These are phyloP conservation scores for Diarsia brunnea DNA, from an alignment of 2,888 invertebrate genomes.

Conservation along the genomic window DNA sequence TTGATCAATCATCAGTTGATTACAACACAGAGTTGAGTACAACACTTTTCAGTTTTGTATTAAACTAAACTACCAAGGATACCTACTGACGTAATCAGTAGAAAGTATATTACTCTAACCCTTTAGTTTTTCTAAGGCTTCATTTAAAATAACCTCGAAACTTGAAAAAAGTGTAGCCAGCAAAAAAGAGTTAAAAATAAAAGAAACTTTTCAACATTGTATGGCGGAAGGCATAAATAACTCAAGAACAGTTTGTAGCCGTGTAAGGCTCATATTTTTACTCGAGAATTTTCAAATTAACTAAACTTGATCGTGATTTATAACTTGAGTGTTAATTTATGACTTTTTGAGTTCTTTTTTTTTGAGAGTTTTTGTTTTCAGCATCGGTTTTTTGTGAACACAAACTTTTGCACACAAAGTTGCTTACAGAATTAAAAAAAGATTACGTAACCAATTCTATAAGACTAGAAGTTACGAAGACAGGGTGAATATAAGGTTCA, in stretches of 20 bases:
- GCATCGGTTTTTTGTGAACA: background rate
- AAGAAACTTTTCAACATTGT: constrained; percentile 17
- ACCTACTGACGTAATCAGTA: background rate
- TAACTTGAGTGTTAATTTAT: constrained; percentile 26
- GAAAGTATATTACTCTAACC: background rate
- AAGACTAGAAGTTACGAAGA: too few species aligned
- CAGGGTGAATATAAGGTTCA: too few species aligned
- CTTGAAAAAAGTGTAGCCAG: background rate
- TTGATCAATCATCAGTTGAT: background rate
- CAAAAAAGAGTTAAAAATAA: constrained; percentile 18
- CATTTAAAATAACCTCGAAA: background rate
- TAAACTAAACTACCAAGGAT: background rate
- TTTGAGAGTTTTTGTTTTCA: background rate
- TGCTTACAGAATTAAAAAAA: background rate
- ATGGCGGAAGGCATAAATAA: constrained; percentile 48
- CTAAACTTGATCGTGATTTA: constrained; percentile 55
- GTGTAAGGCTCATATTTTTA: constrained; percentile 41
- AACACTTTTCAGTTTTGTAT: background rate
- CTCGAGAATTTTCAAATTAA: constrained; percentile 39
- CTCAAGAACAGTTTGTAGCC: constrained; percentile 7
- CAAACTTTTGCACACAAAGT: background rate
- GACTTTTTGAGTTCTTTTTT: constrained; percentile 1
- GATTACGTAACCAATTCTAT: background rate
- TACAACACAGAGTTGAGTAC: background rate
- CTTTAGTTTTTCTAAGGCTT: background rate